These are phyloP conservation scores for Gadopsis marmoratus DNA, from an alignment of 2,797 vertebrate genomes.

Conservation along the genomic window DNA sequence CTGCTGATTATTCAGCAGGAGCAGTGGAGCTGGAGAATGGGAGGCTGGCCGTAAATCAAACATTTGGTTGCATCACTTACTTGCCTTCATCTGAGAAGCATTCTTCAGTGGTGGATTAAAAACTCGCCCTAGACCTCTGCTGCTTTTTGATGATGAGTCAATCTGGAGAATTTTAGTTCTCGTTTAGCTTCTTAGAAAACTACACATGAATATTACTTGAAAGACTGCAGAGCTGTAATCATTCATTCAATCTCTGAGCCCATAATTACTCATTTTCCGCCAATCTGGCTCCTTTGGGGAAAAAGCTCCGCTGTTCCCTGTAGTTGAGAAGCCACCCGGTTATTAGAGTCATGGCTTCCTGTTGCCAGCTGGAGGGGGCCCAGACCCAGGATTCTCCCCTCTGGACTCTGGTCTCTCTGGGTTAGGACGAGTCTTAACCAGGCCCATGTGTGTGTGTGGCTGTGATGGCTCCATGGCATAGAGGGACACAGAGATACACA, in stretches of 20 bases:
- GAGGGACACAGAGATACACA: constrained; percentile 14
- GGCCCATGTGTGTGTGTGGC: constrained; percentile 47
- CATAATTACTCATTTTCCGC: constrained; percentile 86
- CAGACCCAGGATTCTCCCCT: constrained; percentile 73
- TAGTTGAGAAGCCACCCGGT: constrained; percentile 82
- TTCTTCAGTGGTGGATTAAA: constrained; percentile 39
- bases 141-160: constrained; percentile 65
- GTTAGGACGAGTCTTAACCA: constrained; percentile 58
- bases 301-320: constrained; percentile 75
- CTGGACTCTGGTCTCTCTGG: constrained; percentile 66
- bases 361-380: constrained; percentile 81
- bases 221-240: constrained; percentile 79
- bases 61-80: constrained; percentile 27
- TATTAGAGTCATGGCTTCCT: constrained; percentile 81
- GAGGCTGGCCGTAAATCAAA: constrained; percentile 31
- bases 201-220: constrained; percentile 78
- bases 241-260: constrained; percentile 81
- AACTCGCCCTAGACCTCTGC: constrained; percentile 21
- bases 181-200: constrained; percentile 70
- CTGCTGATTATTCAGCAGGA: constrained; percentile 31
- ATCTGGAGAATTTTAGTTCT: constrained; percentile 58
- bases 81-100: neutral
- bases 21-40: constrained; percentile 1
- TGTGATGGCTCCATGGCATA: constrained; percentile 38
- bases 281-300: constrained; percentile 76